Evolutionary conservation across 1,140 invertebrate species (phyloP).

Genomic region (Drosophila sturtevanti): DNA sequence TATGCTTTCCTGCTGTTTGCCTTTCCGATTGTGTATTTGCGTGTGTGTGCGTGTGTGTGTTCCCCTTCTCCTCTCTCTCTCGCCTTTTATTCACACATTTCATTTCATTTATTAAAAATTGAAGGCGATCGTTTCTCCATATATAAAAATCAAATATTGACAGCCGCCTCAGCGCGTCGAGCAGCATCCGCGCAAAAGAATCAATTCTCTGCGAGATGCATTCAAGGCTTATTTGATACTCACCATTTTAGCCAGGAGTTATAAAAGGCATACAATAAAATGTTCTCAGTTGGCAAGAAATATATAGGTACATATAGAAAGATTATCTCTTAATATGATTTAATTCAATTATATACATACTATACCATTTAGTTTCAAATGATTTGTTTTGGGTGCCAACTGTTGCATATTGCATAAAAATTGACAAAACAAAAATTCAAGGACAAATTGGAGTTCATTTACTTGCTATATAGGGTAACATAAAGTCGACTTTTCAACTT

Average conservation of each 20-base stretch:
- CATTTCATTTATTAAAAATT: conserved; percentile 75
- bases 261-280: background rate
- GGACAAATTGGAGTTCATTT: too few species aligned
- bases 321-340: too few species aligned
- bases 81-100: conserved; percentile 69
- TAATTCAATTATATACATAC: too few species aligned
- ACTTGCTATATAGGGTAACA: background rate
- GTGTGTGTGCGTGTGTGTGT: background rate
- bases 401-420: background rate
- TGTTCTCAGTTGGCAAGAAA: too few species aligned
- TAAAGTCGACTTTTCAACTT: background rate
- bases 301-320: too few species aligned
- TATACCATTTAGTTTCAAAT: too few species aligned
- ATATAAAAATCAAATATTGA: conserved; percentile 77
- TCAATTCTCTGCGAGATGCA: conserved; percentile 19
- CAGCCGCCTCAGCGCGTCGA: conserved; percentile 28
- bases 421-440: too few species aligned
- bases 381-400: too few species aligned
- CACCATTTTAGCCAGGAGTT: background rate
- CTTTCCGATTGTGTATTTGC: conserved; percentile 61
- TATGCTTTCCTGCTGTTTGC: conserved; percentile 79
- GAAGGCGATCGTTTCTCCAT: conserved; percentile 59
- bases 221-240: background rate
- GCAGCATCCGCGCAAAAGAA: conserved; percentile 51
- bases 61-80: conserved; percentile 12